Evolutionary conservation across 1,140 invertebrate genomes (phyloP).

Genomic region (Caenorhabditis tropicalis): DNA sequence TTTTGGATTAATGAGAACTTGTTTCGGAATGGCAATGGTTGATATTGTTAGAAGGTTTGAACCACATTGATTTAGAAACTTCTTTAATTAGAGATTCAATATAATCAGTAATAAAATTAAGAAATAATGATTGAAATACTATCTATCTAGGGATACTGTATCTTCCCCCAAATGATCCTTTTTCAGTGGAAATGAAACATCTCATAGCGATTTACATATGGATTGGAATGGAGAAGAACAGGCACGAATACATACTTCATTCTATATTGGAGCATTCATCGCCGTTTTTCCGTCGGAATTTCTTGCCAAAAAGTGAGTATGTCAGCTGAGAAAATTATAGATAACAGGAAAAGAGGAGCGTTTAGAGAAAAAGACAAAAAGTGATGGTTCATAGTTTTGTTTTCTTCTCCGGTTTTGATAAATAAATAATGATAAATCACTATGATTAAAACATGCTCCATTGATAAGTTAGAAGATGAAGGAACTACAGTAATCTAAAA

Average conservation of each 20-base stretch:
- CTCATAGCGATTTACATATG: conserved; percentile 19
- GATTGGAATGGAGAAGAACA: conserved; percentile 48
- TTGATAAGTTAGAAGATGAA: too few relatives aligned
- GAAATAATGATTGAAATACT: too few relatives aligned
- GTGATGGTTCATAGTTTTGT: not conserved
- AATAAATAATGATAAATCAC: not conserved
- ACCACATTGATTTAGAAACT: conserved; percentile 22
- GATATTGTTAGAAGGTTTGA: conserved; percentile 47
- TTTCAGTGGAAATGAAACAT: conserved; percentile 20
- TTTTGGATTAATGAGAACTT: conserved; percentile 36
- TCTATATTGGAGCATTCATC: conserved; percentile 49
- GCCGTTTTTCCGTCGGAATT: conserved; percentile 45
- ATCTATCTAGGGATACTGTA: too few relatives aligned
- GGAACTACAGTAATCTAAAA: too few relatives aligned
- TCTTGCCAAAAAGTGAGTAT: conserved; percentile 44
- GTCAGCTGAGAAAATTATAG: not conserved
- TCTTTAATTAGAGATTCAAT: too few relatives aligned
- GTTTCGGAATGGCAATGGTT: conserved; percentile 50
- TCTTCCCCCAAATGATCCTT: too few relatives aligned
- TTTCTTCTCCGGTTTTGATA: not conserved
- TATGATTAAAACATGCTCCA: not conserved
- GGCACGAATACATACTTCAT: conserved; percentile 49
- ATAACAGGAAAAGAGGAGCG: not conserved
- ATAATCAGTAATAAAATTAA: not conserved
- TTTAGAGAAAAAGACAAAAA: not conserved